Percentiles rank a stretch among this genome's conserved stretches.
Conservation (phyloP, 2,888 invertebrate genomes). For the Allolobophora icterica region DNA sequence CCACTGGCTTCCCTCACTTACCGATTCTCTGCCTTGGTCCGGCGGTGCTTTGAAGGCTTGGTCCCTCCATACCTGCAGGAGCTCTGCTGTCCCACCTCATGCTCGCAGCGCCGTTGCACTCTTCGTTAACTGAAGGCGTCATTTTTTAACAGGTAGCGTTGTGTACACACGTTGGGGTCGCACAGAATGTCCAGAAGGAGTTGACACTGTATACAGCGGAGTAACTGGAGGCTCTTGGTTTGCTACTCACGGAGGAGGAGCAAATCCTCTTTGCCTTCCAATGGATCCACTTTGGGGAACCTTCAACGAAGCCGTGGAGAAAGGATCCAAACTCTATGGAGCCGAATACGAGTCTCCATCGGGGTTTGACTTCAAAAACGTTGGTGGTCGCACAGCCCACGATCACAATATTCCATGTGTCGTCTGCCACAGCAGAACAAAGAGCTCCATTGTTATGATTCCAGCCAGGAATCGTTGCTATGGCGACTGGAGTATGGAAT, state of each 20-base stretch:
- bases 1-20: too few species aligned
- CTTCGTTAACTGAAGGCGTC: background rate
- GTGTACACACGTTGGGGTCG: conserved; percentile 25
- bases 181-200: conserved; percentile 1
- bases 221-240: conserved; percentile 22
- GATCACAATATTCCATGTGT: conserved; percentile 48
- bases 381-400: background rate
- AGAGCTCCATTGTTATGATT: background rate
- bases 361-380: background rate
- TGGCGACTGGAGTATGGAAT: background rate
- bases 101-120: too few species aligned
- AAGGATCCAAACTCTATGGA: conserved; percentile 37
- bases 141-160: background rate
- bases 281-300: conserved; percentile 38
- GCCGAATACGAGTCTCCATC: conserved; percentile 41
- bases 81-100: too few species aligned
- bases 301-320: background rate
- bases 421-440: conserved; percentile 39
- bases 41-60: too few species aligned
- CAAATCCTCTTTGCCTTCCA: conserved; percentile 45
- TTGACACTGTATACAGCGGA: background rate
- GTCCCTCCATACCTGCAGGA: too few species aligned
- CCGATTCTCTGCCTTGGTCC: too few species aligned
- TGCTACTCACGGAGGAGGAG: conserved; percentile 36
- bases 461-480: conserved; percentile 21